Conservation (phyloP, 2,113 vertebrate genomes). For the Pseudorhombus dupliciocellatus region DNA sequence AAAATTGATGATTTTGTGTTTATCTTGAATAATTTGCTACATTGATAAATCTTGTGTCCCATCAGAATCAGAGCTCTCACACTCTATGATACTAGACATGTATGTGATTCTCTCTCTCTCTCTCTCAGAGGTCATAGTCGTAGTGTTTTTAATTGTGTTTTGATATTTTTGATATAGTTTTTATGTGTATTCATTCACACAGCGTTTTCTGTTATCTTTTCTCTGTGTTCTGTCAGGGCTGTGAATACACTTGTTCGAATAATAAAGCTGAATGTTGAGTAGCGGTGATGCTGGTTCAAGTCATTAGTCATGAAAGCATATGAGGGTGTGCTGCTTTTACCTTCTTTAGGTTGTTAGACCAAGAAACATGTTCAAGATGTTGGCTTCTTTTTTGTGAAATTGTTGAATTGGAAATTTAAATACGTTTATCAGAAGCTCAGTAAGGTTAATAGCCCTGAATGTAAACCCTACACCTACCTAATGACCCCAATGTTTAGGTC, state of each 20-base stretch:
- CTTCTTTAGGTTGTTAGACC: background rate
- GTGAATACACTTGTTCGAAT: conserved; percentile 38
- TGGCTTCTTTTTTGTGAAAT: no score
- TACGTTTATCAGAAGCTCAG: no score
- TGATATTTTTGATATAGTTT: conserved; percentile 8
- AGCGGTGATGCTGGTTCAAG: background rate
- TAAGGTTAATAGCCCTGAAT: no score
- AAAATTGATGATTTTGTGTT: background rate
- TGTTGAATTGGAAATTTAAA: no score
- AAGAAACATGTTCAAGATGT: no score
- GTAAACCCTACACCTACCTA: background rate
- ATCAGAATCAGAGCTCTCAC: conserved; percentile 2
- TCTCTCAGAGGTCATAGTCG: background rate
- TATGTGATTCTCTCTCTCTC: background rate
- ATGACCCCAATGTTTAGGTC: background rate
- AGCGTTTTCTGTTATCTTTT: conserved; percentile 30
- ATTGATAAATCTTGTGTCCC: background rate
- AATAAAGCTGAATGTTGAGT: conserved; percentile 60
- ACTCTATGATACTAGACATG: background rate
- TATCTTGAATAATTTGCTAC: background rate
- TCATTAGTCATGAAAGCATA: background rate
- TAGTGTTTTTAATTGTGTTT: conserved; percentile 25
- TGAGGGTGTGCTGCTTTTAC: background rate
- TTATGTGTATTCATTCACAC: background rate
- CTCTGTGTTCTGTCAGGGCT: background rate